Evolutionary conservation across 2,113 vertebrate genomes (phyloP), one percentile per base, ranked within the genome.

Genomic region (Nymphicus hollandicus): DNA sequence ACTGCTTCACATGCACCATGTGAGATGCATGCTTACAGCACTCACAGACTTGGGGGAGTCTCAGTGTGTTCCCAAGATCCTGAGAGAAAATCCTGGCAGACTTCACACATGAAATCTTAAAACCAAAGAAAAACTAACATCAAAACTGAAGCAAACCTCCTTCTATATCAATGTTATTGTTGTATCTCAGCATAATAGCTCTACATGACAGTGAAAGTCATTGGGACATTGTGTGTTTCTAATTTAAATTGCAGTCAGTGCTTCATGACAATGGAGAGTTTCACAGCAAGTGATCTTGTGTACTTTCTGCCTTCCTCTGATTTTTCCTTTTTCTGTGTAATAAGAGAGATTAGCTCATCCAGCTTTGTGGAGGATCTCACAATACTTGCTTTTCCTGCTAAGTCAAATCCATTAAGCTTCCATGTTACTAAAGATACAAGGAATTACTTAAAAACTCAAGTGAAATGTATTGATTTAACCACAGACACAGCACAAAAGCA

Each of bases 21-120:
- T 23, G 3, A 35, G 20, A 46, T 2, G 9, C 72, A 55, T 2
- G 2, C 11, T 25, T 64, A 28, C 35, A 52, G 53, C 25, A 3
- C 41, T 29, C 28, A 0, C 2, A 0, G 6, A 27, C n/a, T 35
- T 1, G 0, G 6, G 53, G 66, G 7, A 86, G 5, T 6, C 60
- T 56, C 81, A 46, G 60, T 2, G 1, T 0, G 17, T 19, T 82
- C 70, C 33, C 55, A n/a, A 27, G 7, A 28, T 17, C 50, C 63
- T 1, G 0, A 65, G 58, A 73, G n/a, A 56, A 88, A 73, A 69
- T 31, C 23, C 69, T 35, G 9, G 8, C 1, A 2, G 25, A 18
- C 11, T 58, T 55, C 53, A 60, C 9, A 47, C 12, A 27, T 1
- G 2, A 20, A 61, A 69, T 7, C 16, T 60, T n/a, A 60, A 91